These are phyloP conservation scores for Rhynchotus rufescens DNA, from an alignment of 2,797 vertebrate species.

Conservation along the genomic window DNA sequence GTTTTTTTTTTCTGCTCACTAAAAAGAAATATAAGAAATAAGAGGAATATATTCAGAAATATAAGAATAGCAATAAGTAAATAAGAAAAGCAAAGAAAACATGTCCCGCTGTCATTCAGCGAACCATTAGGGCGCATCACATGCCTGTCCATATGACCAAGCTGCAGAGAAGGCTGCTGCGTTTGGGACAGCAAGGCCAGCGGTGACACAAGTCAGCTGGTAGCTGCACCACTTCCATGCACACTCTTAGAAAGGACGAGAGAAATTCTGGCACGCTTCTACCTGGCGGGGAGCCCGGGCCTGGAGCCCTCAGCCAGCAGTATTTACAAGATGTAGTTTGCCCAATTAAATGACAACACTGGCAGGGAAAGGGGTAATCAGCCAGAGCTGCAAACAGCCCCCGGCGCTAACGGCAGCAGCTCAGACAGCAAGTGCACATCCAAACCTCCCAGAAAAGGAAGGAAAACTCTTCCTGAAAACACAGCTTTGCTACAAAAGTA, in stretches of 20 bases:
- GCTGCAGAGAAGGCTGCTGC: conserved; percentile 81
- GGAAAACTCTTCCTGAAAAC: background rate
- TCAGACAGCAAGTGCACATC: background rate
- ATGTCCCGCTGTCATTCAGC: background rate
- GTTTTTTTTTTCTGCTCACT: background rate
- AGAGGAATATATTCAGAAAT: background rate
- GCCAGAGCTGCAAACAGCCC: conserved; percentile 81
- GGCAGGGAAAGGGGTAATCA: conserved; percentile 86
- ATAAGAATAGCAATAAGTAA: background rate
- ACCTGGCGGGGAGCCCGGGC: conserved; percentile 84
- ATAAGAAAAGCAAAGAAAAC: background rate
- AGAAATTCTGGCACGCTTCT: conserved; percentile 74
- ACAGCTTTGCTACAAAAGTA: background rate
- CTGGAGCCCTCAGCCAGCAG: conserved; percentile 80
- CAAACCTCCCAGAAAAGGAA: background rate
- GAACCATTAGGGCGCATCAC: background rate
- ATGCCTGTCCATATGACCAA: background rate
- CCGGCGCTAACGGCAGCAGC: conserved; percentile 79
- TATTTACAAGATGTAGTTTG: conserved; percentile 86
- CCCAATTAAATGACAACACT: conserved; percentile 87
- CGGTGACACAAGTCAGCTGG: conserved; percentile 81
- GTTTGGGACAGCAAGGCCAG: conserved; percentile 87
- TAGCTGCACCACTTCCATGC: conserved; percentile 49
- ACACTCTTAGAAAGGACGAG: background rate
- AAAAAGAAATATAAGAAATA: background rate